These are phyloP conservation scores for Plagiodera versicolora DNA, from an alignment of 2,888 invertebrate genomes.

Conservation along the genomic window DNA sequence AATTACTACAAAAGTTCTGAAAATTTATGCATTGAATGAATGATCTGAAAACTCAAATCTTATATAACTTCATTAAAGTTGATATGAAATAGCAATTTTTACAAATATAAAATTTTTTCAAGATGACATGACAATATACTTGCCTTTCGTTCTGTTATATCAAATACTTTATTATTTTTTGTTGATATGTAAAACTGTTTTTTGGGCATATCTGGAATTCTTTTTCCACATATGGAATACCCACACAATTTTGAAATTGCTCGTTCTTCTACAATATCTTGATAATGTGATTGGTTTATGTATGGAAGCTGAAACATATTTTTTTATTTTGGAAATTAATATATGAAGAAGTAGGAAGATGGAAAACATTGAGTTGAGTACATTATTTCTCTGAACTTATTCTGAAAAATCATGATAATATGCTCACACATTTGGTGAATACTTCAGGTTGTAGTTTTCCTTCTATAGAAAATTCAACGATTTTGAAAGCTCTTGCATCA, in stretches of 20 bases:
- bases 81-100: too few species aligned
- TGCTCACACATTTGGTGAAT: conserved; percentile 58
- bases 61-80: too few species aligned
- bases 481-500: conserved; percentile 69
- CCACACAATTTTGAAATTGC: conserved; percentile 80
- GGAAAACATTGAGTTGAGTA: too few species aligned
- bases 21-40: conserved; percentile 37
- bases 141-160: conserved; percentile 77
- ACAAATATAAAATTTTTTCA: too few species aligned
- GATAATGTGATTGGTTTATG: conserved; percentile 75
- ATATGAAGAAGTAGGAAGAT: background rate
- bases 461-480: conserved; percentile 76
- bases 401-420: too few species aligned
- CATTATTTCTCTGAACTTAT: too few species aligned
- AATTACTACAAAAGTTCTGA: conserved; percentile 80
- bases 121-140: too few species aligned
- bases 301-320: conserved; percentile 60
- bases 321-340: too few species aligned
- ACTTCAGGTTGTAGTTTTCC: conserved; percentile 56
- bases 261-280: conserved; percentile 83
- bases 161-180: conserved; percentile 81
- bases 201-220: conserved; percentile 66
- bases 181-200: conserved; percentile 82
- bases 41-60: too few species aligned
- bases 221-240: conserved; percentile 75